These are phyloP conservation scores for Rhinoderma darwinii DNA, from an alignment of 2,113 vertebrate species.

Conservation along the genomic window DNA sequence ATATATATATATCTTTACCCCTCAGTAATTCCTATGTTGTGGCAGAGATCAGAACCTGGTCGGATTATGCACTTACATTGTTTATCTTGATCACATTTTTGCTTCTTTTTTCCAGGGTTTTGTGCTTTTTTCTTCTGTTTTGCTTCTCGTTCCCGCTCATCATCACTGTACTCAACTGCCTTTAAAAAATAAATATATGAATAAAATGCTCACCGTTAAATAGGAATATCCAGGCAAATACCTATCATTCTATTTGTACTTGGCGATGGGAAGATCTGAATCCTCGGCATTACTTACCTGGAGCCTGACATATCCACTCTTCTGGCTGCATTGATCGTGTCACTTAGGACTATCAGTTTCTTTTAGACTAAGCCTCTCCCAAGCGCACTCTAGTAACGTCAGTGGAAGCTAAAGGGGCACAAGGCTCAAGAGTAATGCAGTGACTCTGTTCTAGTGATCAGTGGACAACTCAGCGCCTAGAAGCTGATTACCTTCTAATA, in stretches of 20 bases:
- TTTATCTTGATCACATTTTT: conserved; percentile 64
- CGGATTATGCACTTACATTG: conserved; percentile 65
- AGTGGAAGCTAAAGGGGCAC: too few relatives aligned
- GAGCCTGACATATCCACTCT: too few relatives aligned
- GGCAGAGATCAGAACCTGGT: neutral
- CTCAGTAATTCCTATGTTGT: neutral
- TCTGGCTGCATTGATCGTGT: neutral
- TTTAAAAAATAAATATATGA: conserved; percentile 59
- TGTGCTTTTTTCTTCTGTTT: conserved; percentile 81
- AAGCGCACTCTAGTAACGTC: too few relatives aligned
- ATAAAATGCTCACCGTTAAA: neutral
- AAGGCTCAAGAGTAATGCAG: too few relatives aligned
- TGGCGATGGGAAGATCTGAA: neutral
- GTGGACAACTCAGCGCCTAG: too few relatives aligned
- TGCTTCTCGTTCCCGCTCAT: conserved; percentile 86
- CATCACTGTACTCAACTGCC: conserved; percentile 95
- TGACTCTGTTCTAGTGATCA: too few relatives aligned
- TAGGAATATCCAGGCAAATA: too few relatives aligned
- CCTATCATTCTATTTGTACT: neutral
- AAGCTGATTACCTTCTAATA: too few relatives aligned
- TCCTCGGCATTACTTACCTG: too few relatives aligned
- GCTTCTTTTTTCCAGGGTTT: conserved; percentile 72
- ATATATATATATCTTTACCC: neutral
- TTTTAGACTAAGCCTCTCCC: too few relatives aligned
- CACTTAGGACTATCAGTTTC: neutral